Evolutionary conservation across 2,797 vertebrate genomes (phyloP), one percentile per base, ranked within the genome.

Genomic region (Notolepis coatsorum): DNA sequence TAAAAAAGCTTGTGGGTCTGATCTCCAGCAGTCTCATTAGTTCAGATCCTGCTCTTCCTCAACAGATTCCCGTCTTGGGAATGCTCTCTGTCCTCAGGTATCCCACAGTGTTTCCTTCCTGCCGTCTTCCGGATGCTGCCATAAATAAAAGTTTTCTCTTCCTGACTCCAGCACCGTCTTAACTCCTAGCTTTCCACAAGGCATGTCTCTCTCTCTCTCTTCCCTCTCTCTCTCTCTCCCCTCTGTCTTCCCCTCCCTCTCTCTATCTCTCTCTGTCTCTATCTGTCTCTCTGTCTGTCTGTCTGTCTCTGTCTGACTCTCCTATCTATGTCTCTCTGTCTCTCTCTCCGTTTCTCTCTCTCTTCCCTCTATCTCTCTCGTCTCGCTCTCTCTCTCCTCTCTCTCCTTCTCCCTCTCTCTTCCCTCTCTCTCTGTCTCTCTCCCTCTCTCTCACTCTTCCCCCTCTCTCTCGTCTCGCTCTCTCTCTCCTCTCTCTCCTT

Each of bases 181-280:
- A 85, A 90, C 89, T 91, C 89, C 84, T 80, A 82, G 77, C 64
- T 84, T 88, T 88, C 84, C 80, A 84, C 71, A 0, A 90, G 90
- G 88, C 85, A 81, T 47, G 61, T 57, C 20, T 46, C 50, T n/a
- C n/a, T n/a, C n/a, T n/a, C n/a, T n/a, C n/a, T n/a, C n/a, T n/a
- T 45, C 58, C 72, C 81, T 77, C 74, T 80, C 64, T 68, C 45
- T 12, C 60, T 18, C 1, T 54, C 77, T 70, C 58, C 3, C 54
- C 3, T 13, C 59, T 79, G 42, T 68, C 80, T 62, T 70, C 38
- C 7, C 73, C 21, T 45, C 56, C 71, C 83, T 89, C 90, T 84
- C 88, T 86, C 46, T 47, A 58, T 72, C 81, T 77, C 74, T 80
- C 64, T 68, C 45, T 12, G 57, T 18, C 1, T 54, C 77, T 70